phyloP scores from a whole-genome alignment of 2,113 vertebrate genomes.

The Platysteira castanea region DNA sequence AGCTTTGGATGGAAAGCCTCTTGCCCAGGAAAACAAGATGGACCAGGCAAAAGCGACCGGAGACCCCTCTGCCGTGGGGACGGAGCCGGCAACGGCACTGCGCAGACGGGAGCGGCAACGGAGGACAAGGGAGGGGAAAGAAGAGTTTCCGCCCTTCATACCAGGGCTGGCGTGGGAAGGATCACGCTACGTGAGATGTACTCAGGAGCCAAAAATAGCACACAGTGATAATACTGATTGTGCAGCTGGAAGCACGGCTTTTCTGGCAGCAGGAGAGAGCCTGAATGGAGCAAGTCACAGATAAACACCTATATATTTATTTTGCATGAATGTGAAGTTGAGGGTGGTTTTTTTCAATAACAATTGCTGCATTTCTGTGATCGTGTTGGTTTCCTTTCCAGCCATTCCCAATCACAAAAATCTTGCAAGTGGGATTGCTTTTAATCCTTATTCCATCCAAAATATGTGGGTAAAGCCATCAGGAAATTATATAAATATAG shows the following conservation, averaged over 20 bases:
- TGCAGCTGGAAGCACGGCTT: slow-evolving; percentile 17
- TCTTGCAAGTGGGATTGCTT: neutral
- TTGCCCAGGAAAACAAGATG: neutral
- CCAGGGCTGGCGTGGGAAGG: neutral
- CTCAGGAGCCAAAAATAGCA: slow-evolving; percentile 35
- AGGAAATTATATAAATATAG: neutral
- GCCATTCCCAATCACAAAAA: neutral
- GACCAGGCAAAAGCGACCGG: neutral
- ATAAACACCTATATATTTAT: neutral
- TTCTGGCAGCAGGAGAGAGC: neutral
- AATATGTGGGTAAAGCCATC: neutral
- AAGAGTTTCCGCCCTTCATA: neutral
- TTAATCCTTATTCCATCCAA: neutral
- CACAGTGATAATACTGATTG: neutral
- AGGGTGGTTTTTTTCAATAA: neutral
- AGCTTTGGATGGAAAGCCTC: neutral
- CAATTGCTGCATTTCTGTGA: neutral
- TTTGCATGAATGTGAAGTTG: rapidly evolving
- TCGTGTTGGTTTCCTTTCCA: neutral
- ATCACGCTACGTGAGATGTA: slow-evolving; percentile 5
- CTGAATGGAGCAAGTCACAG: neutral
- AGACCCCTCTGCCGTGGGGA: neutral
- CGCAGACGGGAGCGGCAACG: neutral
- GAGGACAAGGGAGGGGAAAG: neutral
- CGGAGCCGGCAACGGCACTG: neutral